These are phyloP conservation scores for Natrix natrix DNA, from an alignment of 2,797 vertebrate species.

Conservation along the genomic window DNA sequence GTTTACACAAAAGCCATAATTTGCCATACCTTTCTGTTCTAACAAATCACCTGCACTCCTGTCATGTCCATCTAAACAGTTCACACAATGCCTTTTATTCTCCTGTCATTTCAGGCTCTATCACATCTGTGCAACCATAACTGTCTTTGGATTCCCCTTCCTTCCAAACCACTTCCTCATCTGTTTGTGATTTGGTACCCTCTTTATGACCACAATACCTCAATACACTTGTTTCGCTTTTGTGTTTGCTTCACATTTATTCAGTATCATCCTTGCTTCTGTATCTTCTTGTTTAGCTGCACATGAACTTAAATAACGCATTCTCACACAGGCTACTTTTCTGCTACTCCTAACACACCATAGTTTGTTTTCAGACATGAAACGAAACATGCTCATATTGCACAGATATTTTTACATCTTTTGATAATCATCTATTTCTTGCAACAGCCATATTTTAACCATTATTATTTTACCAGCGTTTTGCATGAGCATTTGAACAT, in stretches of 20 bases:
- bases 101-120: neutral
- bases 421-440: neutral
- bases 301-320: neutral
- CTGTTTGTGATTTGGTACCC: neutral
- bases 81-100: neutral
- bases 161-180: neutral
- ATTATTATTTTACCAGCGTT: neutral
- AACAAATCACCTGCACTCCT: neutral
- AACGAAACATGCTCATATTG: neutral
- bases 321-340: neutral
- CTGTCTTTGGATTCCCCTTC: neutral
- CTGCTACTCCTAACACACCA: neutral
- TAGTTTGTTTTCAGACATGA: neutral
- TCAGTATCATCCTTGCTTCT: neutral
- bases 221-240: neutral
- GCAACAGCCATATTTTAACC: neutral
- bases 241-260: neutral
- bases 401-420: neutral
- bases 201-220: neutral
- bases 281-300: neutral
- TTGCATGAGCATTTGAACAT: neutral
- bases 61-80: neutral
- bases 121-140: neutral
- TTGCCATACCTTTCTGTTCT: neutral
- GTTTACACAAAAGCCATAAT: neutral